Evolutionary conservation across 2,113 vertebrate species (phyloP).

Genomic region (Pteronura brasiliensis): DNA sequence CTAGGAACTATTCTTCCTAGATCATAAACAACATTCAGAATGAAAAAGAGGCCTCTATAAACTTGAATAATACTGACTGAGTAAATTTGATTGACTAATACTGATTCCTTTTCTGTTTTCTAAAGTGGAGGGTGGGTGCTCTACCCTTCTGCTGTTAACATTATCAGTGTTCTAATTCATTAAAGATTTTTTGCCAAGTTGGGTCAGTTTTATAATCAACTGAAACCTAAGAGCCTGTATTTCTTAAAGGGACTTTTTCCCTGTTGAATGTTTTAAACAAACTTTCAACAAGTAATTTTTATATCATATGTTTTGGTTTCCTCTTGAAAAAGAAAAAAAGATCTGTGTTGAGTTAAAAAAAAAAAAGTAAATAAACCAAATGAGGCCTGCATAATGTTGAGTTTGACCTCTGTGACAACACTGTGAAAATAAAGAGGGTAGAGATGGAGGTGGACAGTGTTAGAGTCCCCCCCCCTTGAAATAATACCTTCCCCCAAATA

Average conservation of each 20-base stretch:
- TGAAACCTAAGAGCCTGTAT: neutral
- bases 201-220: neutral
- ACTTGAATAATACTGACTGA: neutral
- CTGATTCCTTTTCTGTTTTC: neutral
- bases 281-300: constrained; percentile 34
- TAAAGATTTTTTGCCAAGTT: neutral
- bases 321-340: constrained; percentile 31
- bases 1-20: neutral
- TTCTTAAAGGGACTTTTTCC: neutral
- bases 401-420: neutral
- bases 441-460: neutral
- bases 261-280: neutral
- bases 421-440: neutral
- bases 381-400: neutral
- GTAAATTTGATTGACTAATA: neutral
- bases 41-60: neutral
- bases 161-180: neutral
- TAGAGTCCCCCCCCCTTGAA: neutral
- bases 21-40: constrained; percentile 19
- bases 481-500: neutral
- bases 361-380: neutral
- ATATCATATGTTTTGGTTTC: neutral
- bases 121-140: neutral
- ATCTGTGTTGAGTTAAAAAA: neutral
- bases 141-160: neutral